Base-by-base conservation (phyloP, 37 sponge, comb jelly and placozoan genomes). In the Amphimedon queenslandica region DNA sequence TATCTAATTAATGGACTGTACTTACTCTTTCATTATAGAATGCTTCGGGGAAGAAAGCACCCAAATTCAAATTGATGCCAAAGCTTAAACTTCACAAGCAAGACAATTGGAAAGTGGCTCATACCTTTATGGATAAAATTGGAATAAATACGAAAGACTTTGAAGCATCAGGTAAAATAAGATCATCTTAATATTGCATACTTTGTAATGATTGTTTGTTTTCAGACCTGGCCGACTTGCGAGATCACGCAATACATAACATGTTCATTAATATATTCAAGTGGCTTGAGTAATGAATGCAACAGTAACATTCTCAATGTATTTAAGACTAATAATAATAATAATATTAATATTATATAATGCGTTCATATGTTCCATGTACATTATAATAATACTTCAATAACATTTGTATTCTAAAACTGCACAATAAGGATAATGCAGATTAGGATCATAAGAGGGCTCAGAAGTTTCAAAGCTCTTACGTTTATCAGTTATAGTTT, bases 101-200 rank as follows among this genome's bases (percentile, higher is more conserved):
- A 63, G 85, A 83, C 69, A 86, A 91, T 63, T 86, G 92, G 87
- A 86, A 79, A 58, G 57, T 81, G 20, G 92, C 85, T 35, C 63
- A 77, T 32, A 82, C 77, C 23, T 85, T 79, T 66, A 90, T 90
- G 90, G 72, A 73, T 30, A 37, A 53, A 20, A 40, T 84, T 23
- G 86, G 90, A 36, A 76, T 90, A 36, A 80, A 81, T 67, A 77
- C 77, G 37, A 77, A 60, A 63, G 90, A 85, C 0, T 80, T 84
- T 33, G 90, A 90, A 72, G 78, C 90, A 73, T 81, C 84, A 77
- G 90, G 90, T 90, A 73, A 24, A 53, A n/a, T 20, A 58, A 28
- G 3, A 55, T 29, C 31, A 30, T 55, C 35, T 27, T 41, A 25
- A 25, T 56, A 73, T 73, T 23, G 53, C 30, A 28, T n/a, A n/a